phyloP scores from a whole-genome alignment of 2,113 vertebrate genomes.

The Manacus vitellinus region DNA sequence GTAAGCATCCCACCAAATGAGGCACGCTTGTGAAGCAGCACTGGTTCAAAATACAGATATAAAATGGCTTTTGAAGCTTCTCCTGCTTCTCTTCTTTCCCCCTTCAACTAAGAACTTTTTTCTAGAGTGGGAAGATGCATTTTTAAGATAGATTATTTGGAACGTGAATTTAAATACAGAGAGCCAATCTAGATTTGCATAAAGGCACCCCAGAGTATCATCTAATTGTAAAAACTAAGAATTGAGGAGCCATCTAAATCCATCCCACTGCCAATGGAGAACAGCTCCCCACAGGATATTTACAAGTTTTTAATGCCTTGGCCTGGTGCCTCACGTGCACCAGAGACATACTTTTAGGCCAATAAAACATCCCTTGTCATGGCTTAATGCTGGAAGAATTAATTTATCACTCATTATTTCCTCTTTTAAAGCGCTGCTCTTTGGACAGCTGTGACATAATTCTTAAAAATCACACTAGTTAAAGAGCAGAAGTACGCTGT shows the following conservation, averaged over 20 bases:
- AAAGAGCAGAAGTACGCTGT: not conserved
- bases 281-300: constrained; percentile 53
- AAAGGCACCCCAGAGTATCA: constrained; percentile 30
- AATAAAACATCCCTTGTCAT: constrained; percentile 57
- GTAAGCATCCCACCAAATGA: not conserved
- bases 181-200: constrained; percentile 3
- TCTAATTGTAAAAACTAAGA: constrained; percentile 33
- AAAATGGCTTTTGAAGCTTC: not conserved
- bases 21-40: fast-evolving
- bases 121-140: not conserved
- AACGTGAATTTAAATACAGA: not conserved
- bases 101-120: not conserved
- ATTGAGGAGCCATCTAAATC: constrained; percentile 42
- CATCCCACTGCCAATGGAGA: not conserved
- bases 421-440: constrained; percentile 36
- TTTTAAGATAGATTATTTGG: not conserved
- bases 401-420: constrained; percentile 65
- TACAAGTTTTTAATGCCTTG: constrained; percentile 43
- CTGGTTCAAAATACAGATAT: not conserved
- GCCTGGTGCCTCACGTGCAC: constrained; percentile 36
- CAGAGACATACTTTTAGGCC: constrained; percentile 10
- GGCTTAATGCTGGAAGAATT: constrained; percentile 46
- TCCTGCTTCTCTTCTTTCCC: not conserved
- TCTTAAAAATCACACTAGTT: constrained; percentile 7
- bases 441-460: constrained; percentile 37